Base-by-base conservation (phyloP, 2,888 invertebrate species). In the Rhamnusium bicolor region DNA sequence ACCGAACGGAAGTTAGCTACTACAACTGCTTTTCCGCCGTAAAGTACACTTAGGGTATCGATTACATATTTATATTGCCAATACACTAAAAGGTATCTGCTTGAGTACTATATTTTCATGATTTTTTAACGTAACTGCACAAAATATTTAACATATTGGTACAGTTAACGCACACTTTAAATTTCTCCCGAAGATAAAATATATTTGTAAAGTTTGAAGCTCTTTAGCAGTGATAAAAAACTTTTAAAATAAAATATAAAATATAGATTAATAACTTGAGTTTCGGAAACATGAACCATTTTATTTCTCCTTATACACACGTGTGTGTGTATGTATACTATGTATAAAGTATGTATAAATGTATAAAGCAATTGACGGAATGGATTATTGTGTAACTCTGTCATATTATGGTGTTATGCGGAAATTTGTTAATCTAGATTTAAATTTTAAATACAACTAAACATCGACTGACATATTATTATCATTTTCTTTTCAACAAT, bases 51-150 rank as follows among this genome's bases (percentile, higher is more conserved):
- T 77, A 72, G 78, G n/a, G 77, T 81, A 80, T 80, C 78, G 81
- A 81, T 81, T 81, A 80, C 81, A 80, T 81, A 81, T 81, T 81
- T 80, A 81, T 81, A 81, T 80, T 77, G 79, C 74, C 79, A 80
- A 79, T 81, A 81, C 79, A 79, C 79, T 77, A 76, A 79, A 79
- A 81, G 79, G 78, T 74, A 73, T 75, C 75, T 63, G 76, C 62
- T 70, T 71, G 71, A 73, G 53, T 51, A 67, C 62, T 72, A 75
- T 72, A 75, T 72, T 70, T 75, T 74, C 72, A 61, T 61, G 70
- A 69, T 69, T 72, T 75, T 75, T 72, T 66, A 72, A 74, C 27
- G 32, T 53, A 53, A 53, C 29, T 14, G 66, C 54, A 66, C 21
- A 62, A 49, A 16, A 62, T 49, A 62, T 24, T 19, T 62, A 47